Percentiles rank a stretch among this genome's conserved stretches.
phyloP scores from a whole-genome alignment of 2,797 vertebrate genomes.

The Catostomus latipinnis region DNA sequence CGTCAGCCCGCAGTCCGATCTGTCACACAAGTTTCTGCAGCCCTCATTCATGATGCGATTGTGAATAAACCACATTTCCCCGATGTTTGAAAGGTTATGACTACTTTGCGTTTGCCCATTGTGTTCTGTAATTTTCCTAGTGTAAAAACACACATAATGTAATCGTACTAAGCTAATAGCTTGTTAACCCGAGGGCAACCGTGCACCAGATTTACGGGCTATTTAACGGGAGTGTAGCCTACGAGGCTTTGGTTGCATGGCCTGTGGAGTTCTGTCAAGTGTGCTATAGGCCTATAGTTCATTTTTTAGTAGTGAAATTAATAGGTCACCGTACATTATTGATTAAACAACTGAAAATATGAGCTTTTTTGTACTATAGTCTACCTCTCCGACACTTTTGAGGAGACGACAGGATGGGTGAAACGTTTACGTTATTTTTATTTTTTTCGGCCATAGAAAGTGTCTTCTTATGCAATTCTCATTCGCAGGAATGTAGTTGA shows the following conservation, averaged over 20 bases:
- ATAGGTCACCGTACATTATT: conserved; percentile 15
- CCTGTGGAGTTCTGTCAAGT: conserved; percentile 28
- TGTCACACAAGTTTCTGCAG: conserved; percentile 49
- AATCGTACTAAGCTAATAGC: background rate
- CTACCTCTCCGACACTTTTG: background rate
- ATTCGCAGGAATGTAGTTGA: background rate
- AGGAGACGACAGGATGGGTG: background rate
- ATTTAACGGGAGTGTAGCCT: conserved; percentile 15
- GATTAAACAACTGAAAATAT: background rate
- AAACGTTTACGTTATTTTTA: too few species aligned
- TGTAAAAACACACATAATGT: background rate
- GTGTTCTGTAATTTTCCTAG: background rate
- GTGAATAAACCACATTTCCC: background rate
- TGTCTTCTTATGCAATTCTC: background rate
- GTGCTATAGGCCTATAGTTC: conserved; percentile 3
- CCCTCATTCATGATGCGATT: conserved; percentile 7
- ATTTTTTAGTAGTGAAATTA: background rate
- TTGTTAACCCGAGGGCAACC: background rate
- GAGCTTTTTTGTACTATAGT: background rate
- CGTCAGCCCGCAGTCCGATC: conserved; percentile 28
- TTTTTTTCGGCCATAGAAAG: background rate
- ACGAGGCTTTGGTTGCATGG: conserved; percentile 19
- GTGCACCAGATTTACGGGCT: conserved; percentile 14
- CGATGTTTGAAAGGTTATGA: background rate
- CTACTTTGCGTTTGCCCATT: background rate